Evolutionary conservation across 2,797 vertebrate genomes (phyloP).

Genomic region (Telmatherina bonti): DNA sequence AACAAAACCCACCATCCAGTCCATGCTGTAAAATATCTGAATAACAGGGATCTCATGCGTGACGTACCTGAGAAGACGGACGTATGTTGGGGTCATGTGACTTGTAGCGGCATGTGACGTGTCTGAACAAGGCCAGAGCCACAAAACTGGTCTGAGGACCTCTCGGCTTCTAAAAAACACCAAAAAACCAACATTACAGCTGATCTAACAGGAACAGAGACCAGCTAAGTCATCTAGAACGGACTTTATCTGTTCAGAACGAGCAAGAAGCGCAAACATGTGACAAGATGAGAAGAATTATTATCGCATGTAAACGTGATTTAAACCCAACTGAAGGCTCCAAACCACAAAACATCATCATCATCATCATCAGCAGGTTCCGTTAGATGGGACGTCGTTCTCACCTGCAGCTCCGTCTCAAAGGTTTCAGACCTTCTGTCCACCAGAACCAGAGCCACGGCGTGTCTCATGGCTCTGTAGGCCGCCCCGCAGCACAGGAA

Average conservation of each 20-base stretch:
- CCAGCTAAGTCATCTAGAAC: not conserved
- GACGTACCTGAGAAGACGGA: conserved; percentile 65
- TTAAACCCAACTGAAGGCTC: not conserved
- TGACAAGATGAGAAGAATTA: too few relatives aligned
- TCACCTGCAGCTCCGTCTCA: conserved; percentile 66
- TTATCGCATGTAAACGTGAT: not conserved
- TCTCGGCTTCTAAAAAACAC: conserved; percentile 53
- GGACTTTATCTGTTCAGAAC: not conserved
- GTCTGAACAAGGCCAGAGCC: conserved; percentile 76
- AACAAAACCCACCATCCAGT: not conserved
- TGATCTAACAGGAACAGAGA: not conserved
- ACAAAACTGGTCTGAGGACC: conserved; percentile 46
- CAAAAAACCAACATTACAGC: not conserved
- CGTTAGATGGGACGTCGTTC: not conserved
- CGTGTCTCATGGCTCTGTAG: conserved; percentile 68
- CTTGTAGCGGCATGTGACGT: conserved; percentile 70
- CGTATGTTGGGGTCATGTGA: conserved; percentile 33
- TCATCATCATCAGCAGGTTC: not conserved
- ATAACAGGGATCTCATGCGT: not conserved
- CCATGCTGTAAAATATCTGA: not conserved
- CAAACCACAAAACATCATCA: not conserved
- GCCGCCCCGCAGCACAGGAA: conserved; percentile 76
- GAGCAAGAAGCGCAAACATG: too few relatives aligned
- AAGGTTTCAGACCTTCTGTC: conserved; percentile 40
- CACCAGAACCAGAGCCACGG: conserved; percentile 58